phyloP scores from a whole-genome alignment of 35 echinoderm and acorn worm species.

The Stichopus chloronotus region DNA sequence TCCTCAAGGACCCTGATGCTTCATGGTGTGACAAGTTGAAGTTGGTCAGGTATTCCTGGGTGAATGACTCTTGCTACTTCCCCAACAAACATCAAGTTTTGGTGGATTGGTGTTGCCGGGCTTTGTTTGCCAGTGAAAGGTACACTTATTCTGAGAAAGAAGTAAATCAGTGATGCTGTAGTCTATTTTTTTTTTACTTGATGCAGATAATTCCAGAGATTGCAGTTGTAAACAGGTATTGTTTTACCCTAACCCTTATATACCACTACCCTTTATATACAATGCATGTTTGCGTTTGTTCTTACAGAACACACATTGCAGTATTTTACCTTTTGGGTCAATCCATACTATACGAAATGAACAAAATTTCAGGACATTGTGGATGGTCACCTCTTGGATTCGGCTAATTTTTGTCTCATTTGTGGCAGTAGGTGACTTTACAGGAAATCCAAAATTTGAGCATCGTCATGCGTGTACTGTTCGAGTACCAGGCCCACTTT shows the following conservation, averaged over 20 bases:
- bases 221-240: background rate
- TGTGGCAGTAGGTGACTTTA: too few relatives aligned
- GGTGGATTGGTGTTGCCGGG: slow-evolving; percentile 72
- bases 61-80: slow-evolving; percentile 74
- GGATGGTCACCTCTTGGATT: too few relatives aligned
- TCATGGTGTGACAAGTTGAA: slow-evolving; percentile 69
- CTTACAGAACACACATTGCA: too few relatives aligned
- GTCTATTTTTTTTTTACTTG: background rate
- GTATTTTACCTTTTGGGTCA: too few relatives aligned
- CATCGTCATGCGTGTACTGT: too few relatives aligned
- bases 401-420: too few relatives aligned
- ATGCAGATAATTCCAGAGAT: background rate
- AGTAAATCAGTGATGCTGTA: background rate
- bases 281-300: too few relatives aligned
- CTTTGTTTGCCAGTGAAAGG: slow-evolving; percentile 47
- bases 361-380: too few relatives aligned
- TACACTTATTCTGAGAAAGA: background rate
- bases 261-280: too few relatives aligned
- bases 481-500: too few relatives aligned
- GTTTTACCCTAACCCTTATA: background rate
- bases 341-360: too few relatives aligned
- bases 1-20: slow-evolving; percentile 67
- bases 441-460: too few relatives aligned
- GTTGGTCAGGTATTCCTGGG: slow-evolving; percentile 82
- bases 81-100: slow-evolving; percentile 91